Evolutionary conservation across 2,113 vertebrate species (phyloP), one percentile per base, ranked within the genome.

Genomic region (Pelecanoides urinatrix): DNA sequence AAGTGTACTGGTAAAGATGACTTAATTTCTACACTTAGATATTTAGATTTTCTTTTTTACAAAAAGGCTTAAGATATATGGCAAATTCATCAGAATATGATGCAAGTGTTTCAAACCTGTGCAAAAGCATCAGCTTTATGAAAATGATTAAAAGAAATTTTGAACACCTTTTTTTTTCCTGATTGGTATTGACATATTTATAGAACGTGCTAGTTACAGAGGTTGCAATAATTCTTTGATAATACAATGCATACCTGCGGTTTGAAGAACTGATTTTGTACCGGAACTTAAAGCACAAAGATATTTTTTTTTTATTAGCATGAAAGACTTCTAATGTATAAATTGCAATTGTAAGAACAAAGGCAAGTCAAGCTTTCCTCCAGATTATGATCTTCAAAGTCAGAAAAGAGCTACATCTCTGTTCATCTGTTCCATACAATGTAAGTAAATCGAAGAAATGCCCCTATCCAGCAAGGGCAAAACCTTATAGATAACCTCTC

Each of bases 1-100:
- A 97, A 97, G 83, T 72, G 66, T 82, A 40, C 72, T 89, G 56
- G 77, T 96, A 92, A 95, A 91, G 92, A 95, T 81, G 65, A 86
- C 96, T 95, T 88, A 67, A 68, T 96, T 93, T 78, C 92, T 96
- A 76, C 38, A 47, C 47, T 92, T 49, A 91, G 90, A 94, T 94
- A 63, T 81, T 88, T 86, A 89, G 68, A 77, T 40, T 85, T 30
- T 70, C 90, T 61, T 65, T 78, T 61, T 56, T 38, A 62, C 20
- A 25, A 22, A 76, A 88, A 91, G 13, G 20, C 11, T 83, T 55
- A 59, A 71, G n/a, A 29, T 87, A n/a, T 27, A 25, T 20, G 11
- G 25, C 4, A 65, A 90, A 71, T 70, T 90, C 32, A 63, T 61
- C 73, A 87, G 45, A 87, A 59, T 59, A n/a, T 3, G 3, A 83